Percentiles rank a stretch among this genome's conserved stretches.
Evolutionary conservation across 2,888 invertebrate genomes (phyloP).

Genomic region (Polydrusus tereticollis): DNA sequence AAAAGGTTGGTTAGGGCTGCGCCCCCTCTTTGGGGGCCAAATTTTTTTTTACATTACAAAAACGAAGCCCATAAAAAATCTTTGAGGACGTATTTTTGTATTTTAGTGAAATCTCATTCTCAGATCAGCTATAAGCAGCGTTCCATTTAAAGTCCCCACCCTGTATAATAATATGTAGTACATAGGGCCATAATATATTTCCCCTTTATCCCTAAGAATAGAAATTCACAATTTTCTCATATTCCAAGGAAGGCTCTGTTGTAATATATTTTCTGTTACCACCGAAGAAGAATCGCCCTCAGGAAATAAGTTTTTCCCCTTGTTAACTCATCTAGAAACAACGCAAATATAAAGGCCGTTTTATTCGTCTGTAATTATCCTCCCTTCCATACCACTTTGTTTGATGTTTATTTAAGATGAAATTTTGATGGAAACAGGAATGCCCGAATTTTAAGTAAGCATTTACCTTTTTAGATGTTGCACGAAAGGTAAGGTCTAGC

Average conservation of each 20-base stretch:
- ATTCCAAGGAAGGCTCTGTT: conserved; percentile 1
- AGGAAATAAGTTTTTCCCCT: conserved; percentile 24
- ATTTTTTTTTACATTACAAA: too few species aligned
- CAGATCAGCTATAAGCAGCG: too few species aligned
- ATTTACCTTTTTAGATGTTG: conserved; percentile 1
- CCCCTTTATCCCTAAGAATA: not conserved
- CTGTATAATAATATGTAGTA: not conserved
- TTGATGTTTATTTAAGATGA: conserved; percentile 21
- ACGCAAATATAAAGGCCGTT: conserved; percentile 36
- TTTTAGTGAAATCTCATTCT: too few species aligned
- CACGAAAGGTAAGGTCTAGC: not conserved
- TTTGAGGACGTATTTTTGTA: too few species aligned
- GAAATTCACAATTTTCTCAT: not conserved
- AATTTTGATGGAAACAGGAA: conserved; percentile 13
- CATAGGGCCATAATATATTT: not conserved
- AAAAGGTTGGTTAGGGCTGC: too few species aligned
- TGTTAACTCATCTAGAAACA: conserved; percentile 42
- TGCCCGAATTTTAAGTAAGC: conserved; percentile 3
- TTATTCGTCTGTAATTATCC: conserved; percentile 24
- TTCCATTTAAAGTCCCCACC: too few species aligned
- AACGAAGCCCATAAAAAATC: too few species aligned
- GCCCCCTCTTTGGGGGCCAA: too few species aligned
- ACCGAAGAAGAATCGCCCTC: conserved; percentile 17
- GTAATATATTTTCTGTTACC: conserved; percentile 27
- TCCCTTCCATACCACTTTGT: conserved; percentile 2